Evolutionary conservation across 2,797 vertebrate genomes (phyloP).

Genomic region (Myotis daubentonii): DNA sequence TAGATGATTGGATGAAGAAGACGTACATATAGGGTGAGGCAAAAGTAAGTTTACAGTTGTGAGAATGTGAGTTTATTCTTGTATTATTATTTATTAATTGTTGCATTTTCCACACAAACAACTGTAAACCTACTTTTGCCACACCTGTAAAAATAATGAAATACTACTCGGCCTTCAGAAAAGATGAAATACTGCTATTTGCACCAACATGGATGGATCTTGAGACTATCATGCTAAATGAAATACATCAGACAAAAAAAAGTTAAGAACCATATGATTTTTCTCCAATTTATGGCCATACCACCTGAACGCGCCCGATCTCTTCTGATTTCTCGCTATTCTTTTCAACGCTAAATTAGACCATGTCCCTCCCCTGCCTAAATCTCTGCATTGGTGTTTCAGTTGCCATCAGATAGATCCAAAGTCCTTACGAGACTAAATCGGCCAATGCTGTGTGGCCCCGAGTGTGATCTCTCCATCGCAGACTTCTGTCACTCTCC

Average conservation of each 20-base stretch:
- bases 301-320: no score
- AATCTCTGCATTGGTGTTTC: not conserved
- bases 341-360: slow-evolving; percentile 15
- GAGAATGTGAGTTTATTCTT: not conserved
- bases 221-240: not conserved
- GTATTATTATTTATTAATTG: not conserved
- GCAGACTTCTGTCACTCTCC: not conserved
- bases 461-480: not conserved
- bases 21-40: not conserved
- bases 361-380: not conserved
- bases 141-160: not conserved
- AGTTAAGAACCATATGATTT: not conserved
- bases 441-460: not conserved
- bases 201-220: not conserved
- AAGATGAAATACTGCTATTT: not conserved
- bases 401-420: not conserved
- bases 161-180: not conserved
- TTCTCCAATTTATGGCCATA: no score
- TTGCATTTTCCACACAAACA: not conserved
- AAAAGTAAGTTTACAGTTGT: not conserved
- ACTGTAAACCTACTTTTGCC: not conserved
- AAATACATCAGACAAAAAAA: not conserved
- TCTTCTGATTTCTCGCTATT: not conserved
- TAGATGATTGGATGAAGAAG: not conserved
- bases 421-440: not conserved